Percentiles rank a stretch among this genome's conserved stretches.
Conservation (phyloP, 1,140 invertebrate species). For the Liolophura sinensis region DNA sequence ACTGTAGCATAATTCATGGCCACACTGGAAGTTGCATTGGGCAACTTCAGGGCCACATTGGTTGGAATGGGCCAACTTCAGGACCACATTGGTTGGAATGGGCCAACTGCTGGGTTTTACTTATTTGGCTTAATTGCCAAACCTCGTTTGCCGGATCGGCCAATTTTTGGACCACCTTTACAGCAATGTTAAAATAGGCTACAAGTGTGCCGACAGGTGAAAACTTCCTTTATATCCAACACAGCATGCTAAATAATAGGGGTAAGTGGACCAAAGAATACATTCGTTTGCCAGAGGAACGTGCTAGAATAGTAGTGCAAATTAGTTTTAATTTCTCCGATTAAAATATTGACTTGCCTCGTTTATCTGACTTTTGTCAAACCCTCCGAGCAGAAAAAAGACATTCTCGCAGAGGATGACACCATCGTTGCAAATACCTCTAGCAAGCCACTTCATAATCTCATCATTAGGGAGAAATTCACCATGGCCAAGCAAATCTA, state of each 20-base stretch:
- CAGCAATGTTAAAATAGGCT: neutral
- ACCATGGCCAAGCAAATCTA: constrained; percentile 30
- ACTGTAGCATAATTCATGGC: no score
- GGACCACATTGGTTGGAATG: neutral
- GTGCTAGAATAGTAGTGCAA: no score
- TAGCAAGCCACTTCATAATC: constrained; percentile 31
- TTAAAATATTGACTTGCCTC: constrained; percentile 15
- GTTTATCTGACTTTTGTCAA: constrained; percentile 40
- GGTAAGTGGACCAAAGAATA: neutral
- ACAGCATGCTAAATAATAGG: no score
- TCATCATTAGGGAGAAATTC: constrained; percentile 41
- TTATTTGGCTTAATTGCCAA: no score
- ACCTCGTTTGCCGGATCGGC: no score
- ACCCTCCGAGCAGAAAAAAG: constrained; percentile 42
- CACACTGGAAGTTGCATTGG: neutral
- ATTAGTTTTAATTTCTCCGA: no score
- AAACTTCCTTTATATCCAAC: no score
- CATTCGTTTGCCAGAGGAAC: neutral
- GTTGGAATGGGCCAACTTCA: neutral
- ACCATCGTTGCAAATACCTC: constrained; percentile 26
- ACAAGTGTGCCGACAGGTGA: no score
- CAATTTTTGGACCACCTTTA: neutral
- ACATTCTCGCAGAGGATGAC: constrained; percentile 33
- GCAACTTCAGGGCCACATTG: neutral
- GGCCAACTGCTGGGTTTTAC: neutral